A percentile compares a stretch with the other conserved stretches of the same genome.
These are phyloP conservation scores for Mystacides longicornis DNA, from an alignment of 2,888 invertebrate species.

Conservation along the genomic window DNA sequence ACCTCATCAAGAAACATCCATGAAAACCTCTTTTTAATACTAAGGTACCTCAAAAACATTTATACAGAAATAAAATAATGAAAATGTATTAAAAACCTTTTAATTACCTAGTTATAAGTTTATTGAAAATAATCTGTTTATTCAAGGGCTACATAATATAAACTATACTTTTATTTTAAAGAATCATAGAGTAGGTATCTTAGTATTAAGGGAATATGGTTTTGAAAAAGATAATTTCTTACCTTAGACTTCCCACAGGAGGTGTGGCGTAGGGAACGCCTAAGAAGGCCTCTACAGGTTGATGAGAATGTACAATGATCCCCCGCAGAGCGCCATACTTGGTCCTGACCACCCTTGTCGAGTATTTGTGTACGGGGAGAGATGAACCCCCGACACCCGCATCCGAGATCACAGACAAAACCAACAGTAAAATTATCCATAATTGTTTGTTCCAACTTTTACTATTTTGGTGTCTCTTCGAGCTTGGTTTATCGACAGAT, in stretches of 20 bases:
- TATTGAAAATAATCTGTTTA: too few relatives aligned
- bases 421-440: conserved; percentile 49
- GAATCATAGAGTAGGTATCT: too few relatives aligned
- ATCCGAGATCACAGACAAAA: conserved; percentile 48
- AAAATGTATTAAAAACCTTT: too few relatives aligned
- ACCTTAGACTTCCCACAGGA: conserved; percentile 82
- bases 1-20: too few relatives aligned
- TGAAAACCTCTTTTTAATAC: too few relatives aligned
- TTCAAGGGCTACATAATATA: too few relatives aligned
- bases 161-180: too few relatives aligned
- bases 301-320: conserved; percentile 71
- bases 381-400: conserved; percentile 34
- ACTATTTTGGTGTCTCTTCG: neutral
- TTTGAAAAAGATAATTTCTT: neutral
- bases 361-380: conserved; percentile 65
- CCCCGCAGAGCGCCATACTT: conserved; percentile 86
- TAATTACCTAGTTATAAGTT: too few relatives aligned
- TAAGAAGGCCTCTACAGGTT: conserved; percentile 82
- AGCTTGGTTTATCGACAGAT: neutral
- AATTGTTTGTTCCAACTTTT: conserved; percentile 9
- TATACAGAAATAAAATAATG: too few relatives aligned
- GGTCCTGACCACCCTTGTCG: conserved; percentile 76
- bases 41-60: too few relatives aligned
- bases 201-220: too few relatives aligned
- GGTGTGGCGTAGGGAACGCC: conserved; percentile 93